Evolutionary conservation across 2,113 vertebrate genomes (phyloP), one percentile per base, ranked within the genome.

Genomic region (Datnioides undecimradiatus): DNA sequence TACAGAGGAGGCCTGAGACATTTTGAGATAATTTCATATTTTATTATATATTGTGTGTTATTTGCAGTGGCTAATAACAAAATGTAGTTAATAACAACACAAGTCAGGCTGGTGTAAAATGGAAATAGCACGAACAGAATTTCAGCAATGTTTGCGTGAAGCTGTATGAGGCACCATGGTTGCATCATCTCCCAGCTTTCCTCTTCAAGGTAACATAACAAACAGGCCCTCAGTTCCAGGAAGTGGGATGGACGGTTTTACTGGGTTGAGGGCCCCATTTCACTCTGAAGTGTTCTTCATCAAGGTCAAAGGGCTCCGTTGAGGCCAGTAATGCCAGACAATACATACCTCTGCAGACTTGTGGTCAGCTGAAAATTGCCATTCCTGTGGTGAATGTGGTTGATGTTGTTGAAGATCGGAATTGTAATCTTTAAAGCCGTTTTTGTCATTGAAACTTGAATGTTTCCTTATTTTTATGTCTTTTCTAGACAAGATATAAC

Each of bases 221-320:
- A 66, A 51, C 29, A 64, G 17, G 23, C 25, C 46, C 33, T 52
- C 38, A 51, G 40, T 79, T 88, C 70, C 34, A 85, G 81, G 76
- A 86, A 81, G 54, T 38, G 45, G 57, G 29, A 27, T 43, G 36
- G 27, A 55, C 33, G 67, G 4, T 29, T 79, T 80, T 63, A 8
- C 40, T 14, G 43, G 38, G 3, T 34, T 43, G 27, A 36, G 36
- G 31, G 71, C 48, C 46, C 49, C 17, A 31, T 79, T 76, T 79
- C 13, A 43, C 33, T 34, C 33, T 21, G 10, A 67, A 73, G 8
- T 23, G 19, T 66, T 79, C 60, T 63, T 63, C 52, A 58, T 77
- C 55, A 54, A 72, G 73, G 76, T 76, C 64, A 70, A 46, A 59
- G 52, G 21, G 8, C 73, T 46, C 13, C 11, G 13, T 46, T 8